Base-by-base conservation (phyloP, 92 coral and sea anemone species). In the Zoanthus solanderi region DNA sequence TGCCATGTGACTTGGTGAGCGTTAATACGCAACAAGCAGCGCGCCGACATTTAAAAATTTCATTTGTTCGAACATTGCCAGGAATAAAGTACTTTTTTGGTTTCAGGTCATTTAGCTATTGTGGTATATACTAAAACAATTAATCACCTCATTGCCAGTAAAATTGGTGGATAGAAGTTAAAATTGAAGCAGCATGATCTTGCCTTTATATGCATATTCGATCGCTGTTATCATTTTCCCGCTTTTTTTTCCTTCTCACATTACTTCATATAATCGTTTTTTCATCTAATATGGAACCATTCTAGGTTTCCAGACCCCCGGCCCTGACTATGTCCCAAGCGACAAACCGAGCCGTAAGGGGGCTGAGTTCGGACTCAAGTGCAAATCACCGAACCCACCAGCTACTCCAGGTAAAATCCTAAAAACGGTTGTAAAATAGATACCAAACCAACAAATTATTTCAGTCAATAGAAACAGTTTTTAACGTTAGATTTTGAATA, bases 241-340 rank as follows among this genome's bases (percentile, higher is more conserved):
- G 7, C 17, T 42, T 44, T 15, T 6, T 9, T 34, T 29, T 34
- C 13, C 12, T 46, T 74, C 9, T 74, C 23, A 18, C 57, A 10
- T 15, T 6, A 69, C 13, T 15, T 23, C 37, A 12, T 6, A 7
- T 18, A 31, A 50, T 17, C 13, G 6, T 18, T 13, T 18, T 76
- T 87, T 4, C 17, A 17, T 63, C 32, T 63, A 30, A n/a, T 23
- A 63, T n/a, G 28, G 7, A 28, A 16, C 58, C 1, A 7, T 54
- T 31, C 56, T 6, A 89, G 92, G 92, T 66, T 89, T 84, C 79
- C 28, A 82, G 78, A 67, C 88, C 16, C 92, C 92, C 28, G 92
- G 92, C 18, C 92, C 92, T 47, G 84, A 78, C 63, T 89, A 89
- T 71, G 60, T 83, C n/a, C 92, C 92, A 10, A 77, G 16, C 14